These are phyloP conservation scores for Lichenostomus cassidix DNA, from an alignment of 2,113 vertebrate species.

Conservation along the genomic window DNA sequence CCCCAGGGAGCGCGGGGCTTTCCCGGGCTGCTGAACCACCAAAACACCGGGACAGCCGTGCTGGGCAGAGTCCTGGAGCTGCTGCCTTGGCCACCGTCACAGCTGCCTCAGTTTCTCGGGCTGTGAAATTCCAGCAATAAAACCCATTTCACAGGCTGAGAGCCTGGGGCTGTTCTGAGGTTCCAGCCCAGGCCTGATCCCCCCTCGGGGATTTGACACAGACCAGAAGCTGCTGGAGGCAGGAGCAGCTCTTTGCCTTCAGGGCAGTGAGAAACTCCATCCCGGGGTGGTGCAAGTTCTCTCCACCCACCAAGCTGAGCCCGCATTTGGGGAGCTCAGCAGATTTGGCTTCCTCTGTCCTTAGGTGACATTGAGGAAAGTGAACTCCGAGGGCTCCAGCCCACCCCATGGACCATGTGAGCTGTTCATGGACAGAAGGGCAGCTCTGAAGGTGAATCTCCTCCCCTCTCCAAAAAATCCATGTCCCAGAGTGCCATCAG, in stretches of 20 bases:
- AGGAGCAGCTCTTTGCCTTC: background rate
- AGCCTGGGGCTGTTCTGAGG: background rate
- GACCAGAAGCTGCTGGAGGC: background rate
- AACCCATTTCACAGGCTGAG: background rate
- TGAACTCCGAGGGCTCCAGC: background rate
- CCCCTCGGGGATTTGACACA: rapidly evolving
- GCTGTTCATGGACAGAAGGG: rapidly evolving
- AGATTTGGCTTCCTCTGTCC: background rate
- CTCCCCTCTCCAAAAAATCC: background rate
- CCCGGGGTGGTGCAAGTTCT: background rate
- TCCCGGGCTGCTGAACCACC: background rate
- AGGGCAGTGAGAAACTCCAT: background rate
- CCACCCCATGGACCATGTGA: background rate
- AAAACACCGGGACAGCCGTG: rapidly evolving
- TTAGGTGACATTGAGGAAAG: background rate
- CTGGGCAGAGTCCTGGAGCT: background rate
- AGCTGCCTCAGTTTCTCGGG: background rate
- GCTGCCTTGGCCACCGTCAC: background rate
- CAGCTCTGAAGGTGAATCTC: background rate
- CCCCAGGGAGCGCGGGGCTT: background rate
- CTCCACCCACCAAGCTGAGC: rapidly evolving
- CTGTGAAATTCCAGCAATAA: background rate
- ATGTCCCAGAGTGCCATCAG: rapidly evolving
- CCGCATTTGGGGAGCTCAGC: background rate
- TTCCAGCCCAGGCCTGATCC: background rate